Evolutionary conservation across 2,797 vertebrate species (phyloP), one percentile per base, ranked within the genome.

Genomic region (Acanthornis magna): DNA sequence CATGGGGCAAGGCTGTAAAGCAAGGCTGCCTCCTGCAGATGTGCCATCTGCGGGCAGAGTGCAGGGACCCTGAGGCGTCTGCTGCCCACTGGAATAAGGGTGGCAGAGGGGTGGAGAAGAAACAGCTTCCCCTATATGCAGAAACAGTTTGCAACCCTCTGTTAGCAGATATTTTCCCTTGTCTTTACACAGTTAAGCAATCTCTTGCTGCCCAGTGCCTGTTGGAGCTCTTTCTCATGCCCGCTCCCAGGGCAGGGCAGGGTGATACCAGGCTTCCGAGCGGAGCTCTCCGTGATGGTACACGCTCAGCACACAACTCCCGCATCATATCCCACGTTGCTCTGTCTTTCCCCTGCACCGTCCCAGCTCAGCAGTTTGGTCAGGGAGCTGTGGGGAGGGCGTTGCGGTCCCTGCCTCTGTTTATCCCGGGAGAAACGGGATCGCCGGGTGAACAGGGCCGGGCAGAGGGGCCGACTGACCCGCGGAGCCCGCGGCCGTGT

Each of bases 41-140:
- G n/a, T 3, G 16, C 21, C 7, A 0, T 16, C 55, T 4, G 1
- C 5, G 9, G n/a, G 72, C 65, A 71, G 40, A 63, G 40, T 48
- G 5, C 34, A 11, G 25, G 10, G 47, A 32, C 51, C 36, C 11
- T 13, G 19, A 47, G 30, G 16, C 6, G 14, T 11, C 27, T 23
- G 70, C 61, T 65, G 30, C 40, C 54, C 55, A 3, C 23, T 6
- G 29, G 51, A 32, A 22, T n/a, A 40, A 53, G 23, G 4, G 7
- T 25, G 25, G 34, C 20, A 77, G 55, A 54, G 25, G 3, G 25
- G 57, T 16, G 16, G 23, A 63, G 26, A 66, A 15, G 38, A 89
- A 47, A 21, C 40, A 63, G 43, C 19, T 82, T 38, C 11, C 19
- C 21, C 18, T 36, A 61, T 6, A n/a, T 20, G 29, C 71, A 89